Base-by-base conservation (phyloP, 2,797 vertebrate species). In the Parauchenoglanis punctatus region DNA sequence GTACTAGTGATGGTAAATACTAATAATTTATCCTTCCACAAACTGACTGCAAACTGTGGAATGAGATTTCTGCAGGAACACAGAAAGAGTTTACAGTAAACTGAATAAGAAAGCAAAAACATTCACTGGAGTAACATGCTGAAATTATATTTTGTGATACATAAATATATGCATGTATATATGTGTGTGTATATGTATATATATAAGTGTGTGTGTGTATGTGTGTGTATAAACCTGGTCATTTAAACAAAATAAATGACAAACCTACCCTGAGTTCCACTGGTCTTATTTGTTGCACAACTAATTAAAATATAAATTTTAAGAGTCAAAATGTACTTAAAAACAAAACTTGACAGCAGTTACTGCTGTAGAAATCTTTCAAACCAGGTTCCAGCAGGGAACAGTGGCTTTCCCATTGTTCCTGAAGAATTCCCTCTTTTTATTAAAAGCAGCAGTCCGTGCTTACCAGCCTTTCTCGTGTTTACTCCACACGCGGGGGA, bases 401-500 rank as follows among this genome's bases (percentile, higher is more conserved):
- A 20, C 70, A 67, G 4, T 18, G 8, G 85, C 35, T 31, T 87
- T 87, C 61, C 72, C 72, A 13, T 75, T 75, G 12, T 77, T 75
- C 35, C 58, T 67, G n/a, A 61, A 80, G 52, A 73, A 85, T 83
- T 75, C 61, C 78, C 76, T 56, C 76, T 59, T 20, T 87, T 85
- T 85, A 84, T 88, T 83, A 80, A 85, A 87, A 90, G 70, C 63
- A 82, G 49, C n/a, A 85, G 70, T 67, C 54, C 65, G 40, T 63
- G 70, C 90, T 91, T 88, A 90, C 89, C 90, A 81, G 87, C 40
- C 84, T 85, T 59, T 87, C 83, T 46, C 78, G 65, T 86, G 87
- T 83, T 73, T 87, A 86, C 87, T 88, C 89, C 89, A 86, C n/a
- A 72, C 31, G 15, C 44, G 40, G 84, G 89, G 90, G 88, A 88